Evolutionary conservation across 2,113 vertebrate species (phyloP).

Genomic region (Xerus inauris): DNA sequence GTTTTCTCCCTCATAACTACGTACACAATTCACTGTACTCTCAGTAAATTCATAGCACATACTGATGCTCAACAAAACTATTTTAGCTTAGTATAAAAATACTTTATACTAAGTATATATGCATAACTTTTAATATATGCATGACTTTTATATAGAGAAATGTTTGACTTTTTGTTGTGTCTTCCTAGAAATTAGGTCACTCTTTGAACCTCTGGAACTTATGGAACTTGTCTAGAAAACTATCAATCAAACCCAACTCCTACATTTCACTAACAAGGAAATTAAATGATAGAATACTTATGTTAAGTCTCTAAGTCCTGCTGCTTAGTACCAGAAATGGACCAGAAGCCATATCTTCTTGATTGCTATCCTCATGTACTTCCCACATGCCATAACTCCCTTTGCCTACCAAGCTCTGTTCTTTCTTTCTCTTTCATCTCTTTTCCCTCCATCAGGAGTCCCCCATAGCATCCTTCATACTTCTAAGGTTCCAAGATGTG

Average conservation of each 20-base stretch:
- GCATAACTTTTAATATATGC: neutral
- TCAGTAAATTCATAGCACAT: neutral
- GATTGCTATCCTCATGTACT: neutral
- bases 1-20: neutral
- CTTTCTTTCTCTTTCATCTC: neutral
- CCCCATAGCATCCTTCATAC: neutral
- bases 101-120: no score
- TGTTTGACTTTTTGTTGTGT: neutral
- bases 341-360: neutral
- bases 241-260: neutral
- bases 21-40: neutral
- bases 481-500: neutral
- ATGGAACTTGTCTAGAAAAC: neutral
- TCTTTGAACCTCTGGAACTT: neutral
- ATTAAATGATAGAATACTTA: neutral
- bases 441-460: neutral
- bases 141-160: neutral
- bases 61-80: neutral
- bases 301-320: neutral
- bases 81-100: neutral
- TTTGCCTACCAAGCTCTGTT: neutral
- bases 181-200: neutral
- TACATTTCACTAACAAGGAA: neutral
- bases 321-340: neutral
- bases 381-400: neutral